A percentile compares a stretch with the other conserved stretches of the same genome.
phyloP scores from a whole-genome alignment of 1,140 invertebrate genomes.

The Neodiprion lecontei region DNA sequence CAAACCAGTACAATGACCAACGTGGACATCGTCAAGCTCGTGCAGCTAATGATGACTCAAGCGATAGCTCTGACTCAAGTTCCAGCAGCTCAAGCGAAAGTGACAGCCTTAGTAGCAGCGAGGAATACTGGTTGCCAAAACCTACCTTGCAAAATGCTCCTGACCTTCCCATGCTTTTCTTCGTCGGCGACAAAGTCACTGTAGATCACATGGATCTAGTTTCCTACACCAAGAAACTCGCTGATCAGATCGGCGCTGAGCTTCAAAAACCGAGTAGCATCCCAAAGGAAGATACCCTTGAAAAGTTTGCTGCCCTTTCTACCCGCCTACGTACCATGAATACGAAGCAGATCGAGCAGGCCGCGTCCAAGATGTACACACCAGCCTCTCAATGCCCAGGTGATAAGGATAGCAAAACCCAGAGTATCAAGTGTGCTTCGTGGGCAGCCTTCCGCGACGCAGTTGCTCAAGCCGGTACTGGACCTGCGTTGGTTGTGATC shows the following conservation, averaged over 20 bases:
- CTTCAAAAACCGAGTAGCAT: conserved; percentile 66
- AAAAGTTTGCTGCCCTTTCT: conserved; percentile 69
- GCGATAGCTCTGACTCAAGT: conserved; percentile 35
- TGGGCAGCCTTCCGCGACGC: conserved; percentile 70
- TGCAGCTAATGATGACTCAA: conserved; percentile 19
- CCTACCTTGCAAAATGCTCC: conserved; percentile 32
- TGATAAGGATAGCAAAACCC: conserved; percentile 36
- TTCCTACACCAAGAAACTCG: conserved; percentile 58
- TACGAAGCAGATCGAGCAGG: conserved; percentile 60
- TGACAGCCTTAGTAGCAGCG: conserved; percentile 39
- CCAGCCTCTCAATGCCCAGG: conserved; percentile 44
- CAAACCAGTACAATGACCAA: conserved; percentile 4
- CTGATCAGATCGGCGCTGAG: conserved; percentile 64
- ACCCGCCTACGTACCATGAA: conserved; percentile 67
- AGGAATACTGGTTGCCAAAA: conserved; percentile 48
- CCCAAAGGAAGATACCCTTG: conserved; percentile 62
- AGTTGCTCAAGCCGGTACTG: conserved; percentile 69
- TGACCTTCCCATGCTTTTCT: conserved; percentile 35
- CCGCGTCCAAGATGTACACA: conserved; percentile 43
- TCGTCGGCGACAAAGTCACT: conserved; percentile 36
- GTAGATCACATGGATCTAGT: conserved; percentile 39
- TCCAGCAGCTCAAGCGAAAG: conserved; percentile 32
- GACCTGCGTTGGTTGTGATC: conserved; percentile 68
- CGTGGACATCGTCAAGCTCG: conserved; percentile 10
- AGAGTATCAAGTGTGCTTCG: conserved; percentile 42